These are phyloP conservation scores for Drosophila emarginata DNA, from an alignment of 2,888 invertebrate species.

Conservation along the genomic window DNA sequence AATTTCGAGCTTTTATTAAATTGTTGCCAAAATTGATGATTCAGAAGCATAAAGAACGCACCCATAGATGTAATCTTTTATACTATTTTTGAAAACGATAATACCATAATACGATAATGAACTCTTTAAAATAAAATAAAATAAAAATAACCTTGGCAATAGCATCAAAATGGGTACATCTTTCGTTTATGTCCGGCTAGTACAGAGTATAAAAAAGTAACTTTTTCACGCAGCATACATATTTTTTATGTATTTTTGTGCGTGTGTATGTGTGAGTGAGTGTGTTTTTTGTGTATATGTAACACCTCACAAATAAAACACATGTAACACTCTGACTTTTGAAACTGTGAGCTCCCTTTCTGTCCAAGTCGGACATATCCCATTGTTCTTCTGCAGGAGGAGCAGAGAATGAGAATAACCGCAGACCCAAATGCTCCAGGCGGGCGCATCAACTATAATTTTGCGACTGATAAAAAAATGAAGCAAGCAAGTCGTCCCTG, in stretches of 20 bases:
- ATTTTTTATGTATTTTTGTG: constrained; percentile 26
- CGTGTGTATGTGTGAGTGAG: constrained; percentile 20
- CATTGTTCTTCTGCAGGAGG: constrained; percentile 14
- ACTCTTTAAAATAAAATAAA: too few relatives aligned
- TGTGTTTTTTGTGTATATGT: constrained; percentile 31
- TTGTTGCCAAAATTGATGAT: too few relatives aligned
- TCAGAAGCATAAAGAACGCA: too few relatives aligned
- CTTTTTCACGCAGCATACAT: constrained; percentile 53
- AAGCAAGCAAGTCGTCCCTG: too few relatives aligned
- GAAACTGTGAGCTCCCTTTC: constrained; percentile 11
- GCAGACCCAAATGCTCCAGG: constrained; percentile 16
- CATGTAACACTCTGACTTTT: constrained; percentile 20
- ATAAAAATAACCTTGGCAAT: too few relatives aligned
- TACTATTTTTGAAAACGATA: too few relatives aligned
- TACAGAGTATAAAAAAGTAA: not conserved
- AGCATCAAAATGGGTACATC: not conserved
- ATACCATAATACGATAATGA: too few relatives aligned
- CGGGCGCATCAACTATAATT: constrained; percentile 4
- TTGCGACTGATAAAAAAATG: not conserved
- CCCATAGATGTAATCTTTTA: too few relatives aligned
- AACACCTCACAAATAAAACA: constrained; percentile 42
- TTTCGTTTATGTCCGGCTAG: not conserved
- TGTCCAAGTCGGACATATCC: constrained; percentile 29
- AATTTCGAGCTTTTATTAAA: too few relatives aligned
- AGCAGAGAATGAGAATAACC: constrained; percentile 22